A percentile compares a stretch with the other conserved stretches of the same genome.
Conservation (phyloP, 2,888 invertebrate species). For the Tricholauxania praeusta region DNA sequence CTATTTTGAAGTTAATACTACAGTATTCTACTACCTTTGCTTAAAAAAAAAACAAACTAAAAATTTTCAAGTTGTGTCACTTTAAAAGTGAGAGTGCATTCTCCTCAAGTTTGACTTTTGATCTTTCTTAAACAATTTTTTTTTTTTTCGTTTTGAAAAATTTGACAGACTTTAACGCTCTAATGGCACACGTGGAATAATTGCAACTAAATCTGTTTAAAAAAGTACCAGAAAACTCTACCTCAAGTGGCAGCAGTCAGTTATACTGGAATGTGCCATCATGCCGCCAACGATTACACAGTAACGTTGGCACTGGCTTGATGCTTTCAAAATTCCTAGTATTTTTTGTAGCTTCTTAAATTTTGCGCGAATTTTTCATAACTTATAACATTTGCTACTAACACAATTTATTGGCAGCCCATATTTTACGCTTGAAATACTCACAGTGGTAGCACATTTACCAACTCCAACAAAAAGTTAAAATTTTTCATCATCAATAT, state of each 20-base stretch:
- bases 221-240: background rate
- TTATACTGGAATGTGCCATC: no score
- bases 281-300: no score
- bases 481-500: constrained; percentile 67
- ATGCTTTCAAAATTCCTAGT: no score
- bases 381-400: background rate
- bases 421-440: background rate
- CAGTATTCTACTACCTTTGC: no score
- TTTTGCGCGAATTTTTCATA: background rate
- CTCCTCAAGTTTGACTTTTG: background rate
- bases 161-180: constrained; percentile 4
- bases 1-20: no score
- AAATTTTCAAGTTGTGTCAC: no score
- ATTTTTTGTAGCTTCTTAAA: background rate
- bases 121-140: background rate
- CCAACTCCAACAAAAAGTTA: constrained; percentile 43
- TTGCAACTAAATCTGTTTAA: constrained; percentile 3
- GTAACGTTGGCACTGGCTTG: no score
- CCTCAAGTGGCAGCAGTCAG: constrained; percentile 2
- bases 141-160: background rate
- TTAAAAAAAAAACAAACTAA: no score
- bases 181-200: constrained; percentile 22
- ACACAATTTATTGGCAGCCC: background rate
- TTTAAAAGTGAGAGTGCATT: background rate
- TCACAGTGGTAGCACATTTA: background rate